Evolutionary conservation across 2,888 invertebrate genomes (phyloP), one percentile per base, ranked within the genome.

Genomic region (Abrostola tripartita): DNA sequence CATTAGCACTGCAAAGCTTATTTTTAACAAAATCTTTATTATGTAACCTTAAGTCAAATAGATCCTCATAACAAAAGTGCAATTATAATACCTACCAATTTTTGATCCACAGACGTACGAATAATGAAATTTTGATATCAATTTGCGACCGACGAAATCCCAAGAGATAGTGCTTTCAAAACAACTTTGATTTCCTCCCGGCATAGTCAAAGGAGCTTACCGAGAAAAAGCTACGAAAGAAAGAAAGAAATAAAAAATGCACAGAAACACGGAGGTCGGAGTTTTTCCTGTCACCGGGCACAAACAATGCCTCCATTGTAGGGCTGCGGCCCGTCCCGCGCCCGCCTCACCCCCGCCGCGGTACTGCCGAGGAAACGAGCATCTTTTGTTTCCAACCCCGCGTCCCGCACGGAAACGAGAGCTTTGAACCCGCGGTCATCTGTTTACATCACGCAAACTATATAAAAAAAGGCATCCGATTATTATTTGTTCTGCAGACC

Each of bases 201-300:
- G 82, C 83, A 79, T 84, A 88, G 89, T 92, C 92, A 93, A 93
- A 93, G 91, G 82, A 88, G 90, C 88, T 90, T 89, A 88, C 89
- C 78, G 86, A 90, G 88, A 90, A 89, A 88, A 85, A 82, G 80
- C 82, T 78, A 78, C 79, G 83, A 84, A 77, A 76, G 86, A 90
- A 90, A 87, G 88, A 89, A 85, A 90, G 86, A 88, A 92, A 93
- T 92, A 93, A 94, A 94, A 93, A 93, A 92, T 91, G 92, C 92
- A 92, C 90, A 92, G 93, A 92, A 93, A 93, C 93, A 93, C 92
- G 91, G 94, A 92, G 94, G 94, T 94, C 90, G 93, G 92, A 93
- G 94, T 93, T 94, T 94, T 94, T 94, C 94, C 94, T 93, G 94
- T 93, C 94, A 93, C 93, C 93, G 93, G 91, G 91, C 90, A 93